phyloP scores from a whole-genome alignment of 1,140 invertebrate genomes.

The Phymorhynchus buccinoides region DNA sequence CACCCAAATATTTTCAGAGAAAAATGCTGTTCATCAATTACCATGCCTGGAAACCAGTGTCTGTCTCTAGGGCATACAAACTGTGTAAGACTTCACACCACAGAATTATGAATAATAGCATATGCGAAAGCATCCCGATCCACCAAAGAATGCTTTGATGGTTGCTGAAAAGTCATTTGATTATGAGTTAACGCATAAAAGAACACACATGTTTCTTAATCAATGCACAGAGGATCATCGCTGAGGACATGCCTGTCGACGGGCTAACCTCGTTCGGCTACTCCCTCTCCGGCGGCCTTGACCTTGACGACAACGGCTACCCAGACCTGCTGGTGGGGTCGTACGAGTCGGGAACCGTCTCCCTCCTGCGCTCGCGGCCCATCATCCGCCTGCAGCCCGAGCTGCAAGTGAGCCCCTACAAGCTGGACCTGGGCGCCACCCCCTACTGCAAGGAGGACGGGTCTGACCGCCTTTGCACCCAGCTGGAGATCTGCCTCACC shows the following conservation, averaged over 20 bases:
- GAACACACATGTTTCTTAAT: too few species aligned
- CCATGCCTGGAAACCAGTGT: too few species aligned
- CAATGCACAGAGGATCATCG: constrained; percentile 59
- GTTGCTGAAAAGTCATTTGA: too few species aligned
- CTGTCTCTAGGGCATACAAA: too few species aligned
- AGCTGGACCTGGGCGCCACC: constrained; percentile 44
- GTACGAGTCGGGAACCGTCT: constrained; percentile 58
- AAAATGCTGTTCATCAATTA: too few species aligned
- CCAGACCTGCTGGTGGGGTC: constrained; percentile 70
- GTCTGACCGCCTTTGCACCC: constrained; percentile 47
- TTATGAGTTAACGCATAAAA: too few species aligned
- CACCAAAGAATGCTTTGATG: too few species aligned
- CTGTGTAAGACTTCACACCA: too few species aligned
- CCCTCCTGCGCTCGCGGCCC: constrained; percentile 82
- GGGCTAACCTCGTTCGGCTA: constrained; percentile 62
- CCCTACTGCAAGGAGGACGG: constrained; percentile 44
- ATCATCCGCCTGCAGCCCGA: constrained; percentile 75
- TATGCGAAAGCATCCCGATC: too few species aligned
- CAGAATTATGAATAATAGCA: too few species aligned
- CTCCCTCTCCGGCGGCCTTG: constrained; percentile 64
- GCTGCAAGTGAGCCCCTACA: constrained; percentile 45
- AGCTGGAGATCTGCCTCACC: constrained; percentile 56
- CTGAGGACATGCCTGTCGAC: constrained; percentile 50
- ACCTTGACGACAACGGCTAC: constrained; percentile 68
- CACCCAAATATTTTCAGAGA: too few species aligned